Evolutionary conservation across 2,888 invertebrate genomes (phyloP), one percentile per base, ranked within the genome.

Genomic region (Lissonota sp.): DNA sequence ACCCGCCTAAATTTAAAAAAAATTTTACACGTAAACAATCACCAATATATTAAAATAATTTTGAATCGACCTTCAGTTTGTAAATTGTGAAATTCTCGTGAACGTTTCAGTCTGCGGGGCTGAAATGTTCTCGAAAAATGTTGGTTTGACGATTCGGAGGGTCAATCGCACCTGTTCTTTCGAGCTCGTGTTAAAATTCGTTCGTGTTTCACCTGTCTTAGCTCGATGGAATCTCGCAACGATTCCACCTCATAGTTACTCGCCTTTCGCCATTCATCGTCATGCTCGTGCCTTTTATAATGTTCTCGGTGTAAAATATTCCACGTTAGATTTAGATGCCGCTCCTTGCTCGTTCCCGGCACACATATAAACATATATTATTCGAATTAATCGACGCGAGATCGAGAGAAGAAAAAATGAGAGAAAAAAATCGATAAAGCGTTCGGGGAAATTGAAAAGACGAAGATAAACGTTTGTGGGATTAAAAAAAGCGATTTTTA

Each of bases 201-300:
- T 60, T 74, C 71, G 69, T 5, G 44, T 73, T 77, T 10, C 80
- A 77, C 73, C 77, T 80, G 80, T 70, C 74, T 39, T 78, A n/a
- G 64, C 67, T 44, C 39, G 16, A 14, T 63, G 51, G 14, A 53
- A 53, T 60, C 51, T 51, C 71, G 66, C 39, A 39, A 40, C 26
- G 8, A 7, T 42, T 39, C 51, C 67, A 39, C 26, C 26, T 26
- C 26, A 26, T 26, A 26, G 26, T 44, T 53, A 51, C 63, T 53
- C 40, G 49, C 49, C 53, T 69, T 70, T 70, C 70, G 57, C 64
- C 39, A 70, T 55, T 76, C 42, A 55, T 63, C 63, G 40, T 53
- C 12, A 14, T 63, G 63, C 39, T 53, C 12, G 12, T 63, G 63
- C 39, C 63, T 53, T 63, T 26, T 37, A 67, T 51, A 40, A n/a